Evolutionary conservation across 2,113 vertebrate species (phyloP).

Genomic region (Centrocercus urophasianus): DNA sequence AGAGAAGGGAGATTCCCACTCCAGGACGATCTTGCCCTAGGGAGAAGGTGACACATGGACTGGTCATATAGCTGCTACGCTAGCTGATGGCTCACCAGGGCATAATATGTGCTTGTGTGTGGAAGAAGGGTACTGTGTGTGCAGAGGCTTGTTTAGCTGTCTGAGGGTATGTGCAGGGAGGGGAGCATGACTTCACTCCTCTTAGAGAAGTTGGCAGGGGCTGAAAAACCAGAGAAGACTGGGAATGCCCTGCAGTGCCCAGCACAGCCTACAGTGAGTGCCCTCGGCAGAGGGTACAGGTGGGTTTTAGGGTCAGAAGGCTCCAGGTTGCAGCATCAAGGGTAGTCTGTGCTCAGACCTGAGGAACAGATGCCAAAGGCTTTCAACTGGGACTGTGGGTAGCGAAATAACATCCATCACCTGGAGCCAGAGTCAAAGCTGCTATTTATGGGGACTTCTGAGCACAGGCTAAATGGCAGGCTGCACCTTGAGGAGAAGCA

Average conservation of each 20-base stretch:
- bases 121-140: neutral
- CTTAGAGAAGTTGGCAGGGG: neutral
- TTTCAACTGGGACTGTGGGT: rapidly evolving
- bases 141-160: neutral
- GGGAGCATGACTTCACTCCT: neutral
- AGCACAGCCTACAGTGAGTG: rapidly evolving
- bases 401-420: neutral
- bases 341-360: neutral
- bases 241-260: neutral
- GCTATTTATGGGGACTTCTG: neutral
- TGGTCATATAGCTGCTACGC: neutral
- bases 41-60: neutral
- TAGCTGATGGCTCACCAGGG: neutral
- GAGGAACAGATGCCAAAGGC: rapidly evolving
- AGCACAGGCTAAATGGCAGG: neutral
- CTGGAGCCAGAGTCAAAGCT: neutral
- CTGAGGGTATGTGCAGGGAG: neutral
- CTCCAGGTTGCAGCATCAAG: neutral
- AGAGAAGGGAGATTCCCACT: neutral
- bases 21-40: neutral
- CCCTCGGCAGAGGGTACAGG: neutral
- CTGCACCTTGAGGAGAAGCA: neutral
- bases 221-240: conserved; percentile 13
- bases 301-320: neutral
- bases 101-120: neutral